phyloP scores from a whole-genome alignment of 2,888 invertebrate species.

The Cheilosia impressa region DNA sequence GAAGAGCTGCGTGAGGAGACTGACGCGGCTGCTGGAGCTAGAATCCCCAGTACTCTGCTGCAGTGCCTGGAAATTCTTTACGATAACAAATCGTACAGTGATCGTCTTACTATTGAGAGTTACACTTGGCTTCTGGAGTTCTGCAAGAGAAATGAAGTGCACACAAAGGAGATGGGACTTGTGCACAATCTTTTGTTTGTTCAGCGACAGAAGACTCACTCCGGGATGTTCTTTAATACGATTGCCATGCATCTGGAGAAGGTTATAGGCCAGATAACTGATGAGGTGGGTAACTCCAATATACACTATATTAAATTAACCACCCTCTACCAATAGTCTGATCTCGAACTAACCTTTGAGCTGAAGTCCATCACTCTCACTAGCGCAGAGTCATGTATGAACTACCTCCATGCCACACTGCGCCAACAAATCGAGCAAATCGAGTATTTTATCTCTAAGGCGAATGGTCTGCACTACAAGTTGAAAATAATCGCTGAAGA shows the following conservation, averaged over 20 bases:
- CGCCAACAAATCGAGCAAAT: slow-evolving; percentile 82
- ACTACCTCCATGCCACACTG: slow-evolving; percentile 79
- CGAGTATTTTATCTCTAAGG: slow-evolving; percentile 82
- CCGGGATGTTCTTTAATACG: slow-evolving; percentile 81
- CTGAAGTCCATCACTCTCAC: slow-evolving; percentile 80
- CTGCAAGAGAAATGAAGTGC: slow-evolving; percentile 79
- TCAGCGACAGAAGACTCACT: slow-evolving; percentile 82
- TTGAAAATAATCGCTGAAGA: slow-evolving; percentile 83
- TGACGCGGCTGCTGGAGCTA: slow-evolving; percentile 75
- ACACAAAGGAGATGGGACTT: slow-evolving; percentile 79
- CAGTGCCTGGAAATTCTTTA: slow-evolving; percentile 81
- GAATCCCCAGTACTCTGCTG: slow-evolving; percentile 79
- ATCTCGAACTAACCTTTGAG: slow-evolving; percentile 68
- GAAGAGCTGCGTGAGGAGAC: slow-evolving; percentile 76
- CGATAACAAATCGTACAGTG: slow-evolving; percentile 79
- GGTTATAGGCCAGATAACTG: slow-evolving; percentile 78
- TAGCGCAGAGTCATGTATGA: slow-evolving; percentile 79
- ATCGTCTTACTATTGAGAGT: slow-evolving; percentile 80
- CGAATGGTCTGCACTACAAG: slow-evolving; percentile 84
- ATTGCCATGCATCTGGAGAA: slow-evolving; percentile 80
- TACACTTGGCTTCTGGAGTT: slow-evolving; percentile 82
- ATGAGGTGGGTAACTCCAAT: slow-evolving; percentile 69
- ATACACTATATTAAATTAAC: not conserved
- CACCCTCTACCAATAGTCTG: slow-evolving; percentile 28
- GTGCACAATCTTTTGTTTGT: slow-evolving; percentile 81